Evolutionary conservation across 2,888 invertebrate genomes (phyloP).

Genomic region (Pheosia gnoma): DNA sequence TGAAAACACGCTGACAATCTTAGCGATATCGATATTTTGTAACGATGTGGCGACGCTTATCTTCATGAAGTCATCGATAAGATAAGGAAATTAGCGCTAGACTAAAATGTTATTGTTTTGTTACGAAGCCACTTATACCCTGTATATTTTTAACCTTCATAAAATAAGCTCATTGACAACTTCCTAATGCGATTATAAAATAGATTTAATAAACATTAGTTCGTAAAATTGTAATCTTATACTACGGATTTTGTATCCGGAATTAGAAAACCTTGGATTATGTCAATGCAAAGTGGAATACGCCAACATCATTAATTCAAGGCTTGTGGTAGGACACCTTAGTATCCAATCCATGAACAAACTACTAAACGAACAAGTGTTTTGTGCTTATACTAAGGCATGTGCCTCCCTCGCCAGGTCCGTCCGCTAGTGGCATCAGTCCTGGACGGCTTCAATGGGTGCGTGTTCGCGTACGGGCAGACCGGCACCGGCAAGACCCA

Average conservation of each 20-base stretch:
- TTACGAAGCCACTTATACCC: too few relatives aligned
- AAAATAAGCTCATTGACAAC: neutral
- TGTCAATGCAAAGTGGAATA: neutral
- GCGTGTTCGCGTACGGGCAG: slow-evolving; percentile 99
- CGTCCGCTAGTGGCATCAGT: slow-evolving; percentile 97
- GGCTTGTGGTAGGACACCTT: too few relatives aligned
- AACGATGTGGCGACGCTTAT: slow-evolving; percentile 1
- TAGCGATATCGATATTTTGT: neutral
- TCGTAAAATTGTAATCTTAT: neutral
- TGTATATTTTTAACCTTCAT: neutral
- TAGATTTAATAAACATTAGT: neutral
- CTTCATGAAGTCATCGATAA: neutral
- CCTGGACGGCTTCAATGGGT: slow-evolving; percentile 98
- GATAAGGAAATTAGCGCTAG: neutral
- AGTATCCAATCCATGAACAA: too few relatives aligned
- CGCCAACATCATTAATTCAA: too few relatives aligned
- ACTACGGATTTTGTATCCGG: neutral
- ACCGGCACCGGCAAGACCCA: slow-evolving; percentile 97
- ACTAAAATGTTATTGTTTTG: neutral
- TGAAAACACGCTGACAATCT: neutral
- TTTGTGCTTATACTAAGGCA: neutral
- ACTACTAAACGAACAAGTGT: too few relatives aligned
- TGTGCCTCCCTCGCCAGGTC: slow-evolving; percentile 67
- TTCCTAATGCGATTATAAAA: neutral
- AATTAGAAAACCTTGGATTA: neutral